Conservation (phyloP, 2,113 vertebrate species). For the Porphyrio hochstetteri region DNA sequence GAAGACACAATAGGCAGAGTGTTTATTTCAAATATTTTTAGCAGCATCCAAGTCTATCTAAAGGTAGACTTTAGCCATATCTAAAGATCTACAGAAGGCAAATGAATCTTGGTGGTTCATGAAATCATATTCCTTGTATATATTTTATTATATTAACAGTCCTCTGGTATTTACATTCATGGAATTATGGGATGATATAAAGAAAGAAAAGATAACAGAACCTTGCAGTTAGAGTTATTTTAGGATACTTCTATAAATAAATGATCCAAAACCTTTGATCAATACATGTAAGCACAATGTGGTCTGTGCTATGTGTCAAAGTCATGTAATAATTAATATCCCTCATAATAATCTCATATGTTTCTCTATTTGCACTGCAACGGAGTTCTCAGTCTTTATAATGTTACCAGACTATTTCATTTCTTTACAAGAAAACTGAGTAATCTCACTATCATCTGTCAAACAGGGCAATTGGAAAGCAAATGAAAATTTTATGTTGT, state of each 20-base stretch:
- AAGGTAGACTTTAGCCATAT: neutral
- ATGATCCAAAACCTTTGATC: neutral
- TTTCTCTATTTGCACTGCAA: neutral
- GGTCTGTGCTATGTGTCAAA: neutral
- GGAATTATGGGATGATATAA: neutral
- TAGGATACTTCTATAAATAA: neutral
- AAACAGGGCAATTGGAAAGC: slow-evolving; percentile 1
- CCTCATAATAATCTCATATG: neutral
- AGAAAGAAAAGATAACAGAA: neutral
- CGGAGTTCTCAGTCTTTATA: neutral
- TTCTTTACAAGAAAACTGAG: neutral
- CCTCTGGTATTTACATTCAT: neutral
- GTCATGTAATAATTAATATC: slow-evolving; percentile 32
- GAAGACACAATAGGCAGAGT: neutral
- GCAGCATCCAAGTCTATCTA: neutral
- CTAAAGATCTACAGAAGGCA: neutral
- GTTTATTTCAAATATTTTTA: neutral
- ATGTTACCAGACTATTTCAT: neutral
- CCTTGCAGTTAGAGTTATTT: neutral
- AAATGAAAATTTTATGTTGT: neutral
- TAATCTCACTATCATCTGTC: neutral
- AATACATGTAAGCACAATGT: neutral
- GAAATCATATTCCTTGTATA: neutral
- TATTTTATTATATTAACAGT: neutral
- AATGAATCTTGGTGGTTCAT: neutral